Evolutionary conservation across 2,113 vertebrate species (phyloP).

Genomic region (Ochotona princeps): DNA sequence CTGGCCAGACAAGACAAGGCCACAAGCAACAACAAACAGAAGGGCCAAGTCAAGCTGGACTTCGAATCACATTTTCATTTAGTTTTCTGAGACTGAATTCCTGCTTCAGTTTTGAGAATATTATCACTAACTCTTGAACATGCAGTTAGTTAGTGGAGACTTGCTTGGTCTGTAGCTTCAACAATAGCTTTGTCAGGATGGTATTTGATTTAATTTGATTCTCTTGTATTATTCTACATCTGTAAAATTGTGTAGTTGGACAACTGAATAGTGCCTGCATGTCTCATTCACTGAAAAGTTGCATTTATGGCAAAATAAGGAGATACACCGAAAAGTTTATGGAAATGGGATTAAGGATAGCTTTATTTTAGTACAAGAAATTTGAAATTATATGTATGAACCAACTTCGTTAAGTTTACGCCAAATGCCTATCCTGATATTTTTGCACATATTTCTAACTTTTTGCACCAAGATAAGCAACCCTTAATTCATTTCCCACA

Average conservation of each 20-base stretch:
- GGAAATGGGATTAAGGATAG: no score
- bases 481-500: no score
- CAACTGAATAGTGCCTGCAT: neutral
- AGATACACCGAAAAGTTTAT: no score
- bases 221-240: neutral
- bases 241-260: neutral
- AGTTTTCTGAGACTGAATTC: neutral
- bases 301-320: neutral
- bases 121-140: neutral
- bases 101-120: neutral
- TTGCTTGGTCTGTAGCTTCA: neutral
- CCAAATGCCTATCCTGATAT: no score
- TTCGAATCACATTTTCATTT: neutral
- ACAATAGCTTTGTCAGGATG: neutral
- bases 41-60: neutral
- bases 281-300: neutral
- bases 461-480: no score
- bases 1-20: neutral
- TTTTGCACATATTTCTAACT: no score
- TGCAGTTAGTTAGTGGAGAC: neutral
- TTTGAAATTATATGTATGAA: no score
- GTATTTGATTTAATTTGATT: neutral
- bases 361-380: no score
- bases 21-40: rapidly evolving
- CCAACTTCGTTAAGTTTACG: no score